phyloP scores from a whole-genome alignment of 2,113 vertebrate species.

The Protomyctophum bolini region DNA sequence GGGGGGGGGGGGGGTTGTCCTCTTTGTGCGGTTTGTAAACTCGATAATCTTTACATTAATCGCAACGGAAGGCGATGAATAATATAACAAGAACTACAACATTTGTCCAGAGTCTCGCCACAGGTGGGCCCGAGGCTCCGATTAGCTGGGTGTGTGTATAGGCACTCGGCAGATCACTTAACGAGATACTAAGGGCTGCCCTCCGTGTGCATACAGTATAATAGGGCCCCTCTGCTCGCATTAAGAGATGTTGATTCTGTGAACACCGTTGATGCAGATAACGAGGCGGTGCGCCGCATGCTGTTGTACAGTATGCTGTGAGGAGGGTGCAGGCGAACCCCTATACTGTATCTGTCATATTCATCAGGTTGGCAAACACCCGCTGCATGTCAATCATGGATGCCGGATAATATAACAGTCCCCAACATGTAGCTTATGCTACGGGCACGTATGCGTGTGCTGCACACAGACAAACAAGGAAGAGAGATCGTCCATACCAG shows the following conservation, averaged over 20 bases:
- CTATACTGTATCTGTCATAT: constrained; percentile 39
- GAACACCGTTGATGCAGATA: constrained; percentile 53
- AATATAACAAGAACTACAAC: constrained; percentile 37
- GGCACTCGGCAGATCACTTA: constrained; percentile 40
- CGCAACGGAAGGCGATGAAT: constrained; percentile 24
- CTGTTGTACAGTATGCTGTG: constrained; percentile 34
- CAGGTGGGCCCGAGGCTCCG: constrained; percentile 54
- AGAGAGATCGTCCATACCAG: no score
- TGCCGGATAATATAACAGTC: constrained; percentile 35
- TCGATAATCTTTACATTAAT: constrained; percentile 63
- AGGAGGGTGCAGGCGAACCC: constrained; percentile 8
- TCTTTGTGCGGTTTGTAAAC: constrained; percentile 53
- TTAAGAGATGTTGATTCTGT: constrained; percentile 51
- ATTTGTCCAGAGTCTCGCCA: constrained; percentile 58
- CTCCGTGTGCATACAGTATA: not conserved
- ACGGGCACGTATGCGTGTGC: not conserved
- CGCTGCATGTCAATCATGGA: constrained; percentile 31
- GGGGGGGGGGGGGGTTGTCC: not conserved
- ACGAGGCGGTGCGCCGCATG: constrained; percentile 30
- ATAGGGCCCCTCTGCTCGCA: constrained; percentile 23
- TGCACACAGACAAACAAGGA: no score
- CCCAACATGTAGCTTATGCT: not conserved
- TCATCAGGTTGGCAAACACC: constrained; percentile 37
- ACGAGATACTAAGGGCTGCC: constrained; percentile 42
- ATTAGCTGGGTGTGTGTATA: constrained; percentile 52